A percentile compares a stretch with the other conserved stretches of the same genome.
Conservation (phyloP, 2,797 vertebrate genomes). For the Brachymystax lenok region DNA sequence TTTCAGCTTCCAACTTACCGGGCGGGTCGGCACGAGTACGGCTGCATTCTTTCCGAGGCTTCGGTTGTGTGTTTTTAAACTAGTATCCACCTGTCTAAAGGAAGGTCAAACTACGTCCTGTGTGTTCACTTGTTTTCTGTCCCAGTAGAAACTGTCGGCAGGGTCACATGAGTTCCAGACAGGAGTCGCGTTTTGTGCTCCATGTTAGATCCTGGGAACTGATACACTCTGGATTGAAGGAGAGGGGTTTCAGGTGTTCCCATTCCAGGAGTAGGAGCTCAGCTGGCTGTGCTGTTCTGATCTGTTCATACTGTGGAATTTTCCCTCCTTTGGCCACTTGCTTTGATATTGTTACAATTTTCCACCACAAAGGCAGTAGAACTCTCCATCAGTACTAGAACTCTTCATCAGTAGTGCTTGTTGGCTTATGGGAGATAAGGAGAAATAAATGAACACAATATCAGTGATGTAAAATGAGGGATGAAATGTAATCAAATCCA, state of each 20-base stretch:
- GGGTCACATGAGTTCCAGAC: not conserved
- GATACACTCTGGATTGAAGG: slow-evolving; percentile 12
- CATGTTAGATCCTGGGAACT: slow-evolving; percentile 22
- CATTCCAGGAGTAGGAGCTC: slow-evolving; percentile 1
- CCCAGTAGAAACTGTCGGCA: not conserved
- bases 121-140: not conserved
- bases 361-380: not conserved
- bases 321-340: not conserved
- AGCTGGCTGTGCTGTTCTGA: not conserved
- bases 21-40: not conserved
- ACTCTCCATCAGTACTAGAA: not conserved
- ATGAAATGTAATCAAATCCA: slow-evolving; percentile 52
- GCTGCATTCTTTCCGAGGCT: slow-evolving; percentile 11
- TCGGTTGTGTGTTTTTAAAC: not conserved
- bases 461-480: slow-evolving; percentile 48
- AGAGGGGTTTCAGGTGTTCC: slow-evolving; percentile 30
- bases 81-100: not conserved
- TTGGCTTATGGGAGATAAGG: not conserved
- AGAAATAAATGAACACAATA: slow-evolving; percentile 14
- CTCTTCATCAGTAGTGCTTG: not conserved
- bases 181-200: slow-evolving; percentile 7
- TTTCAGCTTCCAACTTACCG: slow-evolving; percentile 6
- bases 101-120: not conserved
- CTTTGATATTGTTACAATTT: not conserved
- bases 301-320: not conserved